These are phyloP conservation scores for Heterocephalus glaber DNA, from an alignment of 2,113 vertebrate genomes.

Conservation along the genomic window DNA sequence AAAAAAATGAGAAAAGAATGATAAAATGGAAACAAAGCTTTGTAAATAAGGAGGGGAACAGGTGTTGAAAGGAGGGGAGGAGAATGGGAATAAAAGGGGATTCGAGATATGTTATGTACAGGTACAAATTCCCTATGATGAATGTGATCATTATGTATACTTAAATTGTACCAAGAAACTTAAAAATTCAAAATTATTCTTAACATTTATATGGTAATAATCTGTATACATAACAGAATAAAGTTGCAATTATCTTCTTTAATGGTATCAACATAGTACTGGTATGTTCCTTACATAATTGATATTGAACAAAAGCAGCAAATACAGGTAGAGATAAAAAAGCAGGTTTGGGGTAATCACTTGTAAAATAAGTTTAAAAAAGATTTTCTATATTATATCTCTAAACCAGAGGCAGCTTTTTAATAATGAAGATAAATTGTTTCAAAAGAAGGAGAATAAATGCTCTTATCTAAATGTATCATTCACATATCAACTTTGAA, in stretches of 20 bases:
- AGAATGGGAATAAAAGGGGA: too few relatives aligned
- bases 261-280: neutral
- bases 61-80: too few relatives aligned
- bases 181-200: neutral
- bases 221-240: neutral
- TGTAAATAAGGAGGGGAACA: too few relatives aligned
- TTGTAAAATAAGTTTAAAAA: neutral
- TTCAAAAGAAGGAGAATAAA: neutral
- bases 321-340: neutral
- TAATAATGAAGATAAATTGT: neutral
- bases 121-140: too few relatives aligned
- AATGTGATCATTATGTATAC: too few relatives aligned
- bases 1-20: too few relatives aligned
- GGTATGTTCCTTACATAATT: neutral
- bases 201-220: neutral
- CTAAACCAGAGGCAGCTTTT: neutral
- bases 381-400: neutral
- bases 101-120: too few relatives aligned
- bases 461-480: neutral
- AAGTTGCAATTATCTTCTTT: neutral
- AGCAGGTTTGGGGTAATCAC: neutral
- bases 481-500: neutral
- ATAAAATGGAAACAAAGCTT: too few relatives aligned
- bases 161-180: too few relatives aligned
- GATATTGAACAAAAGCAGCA: neutral